phyloP scores from a whole-genome alignment of 2,797 vertebrate species.

The Eutrigla gurnardus region DNA sequence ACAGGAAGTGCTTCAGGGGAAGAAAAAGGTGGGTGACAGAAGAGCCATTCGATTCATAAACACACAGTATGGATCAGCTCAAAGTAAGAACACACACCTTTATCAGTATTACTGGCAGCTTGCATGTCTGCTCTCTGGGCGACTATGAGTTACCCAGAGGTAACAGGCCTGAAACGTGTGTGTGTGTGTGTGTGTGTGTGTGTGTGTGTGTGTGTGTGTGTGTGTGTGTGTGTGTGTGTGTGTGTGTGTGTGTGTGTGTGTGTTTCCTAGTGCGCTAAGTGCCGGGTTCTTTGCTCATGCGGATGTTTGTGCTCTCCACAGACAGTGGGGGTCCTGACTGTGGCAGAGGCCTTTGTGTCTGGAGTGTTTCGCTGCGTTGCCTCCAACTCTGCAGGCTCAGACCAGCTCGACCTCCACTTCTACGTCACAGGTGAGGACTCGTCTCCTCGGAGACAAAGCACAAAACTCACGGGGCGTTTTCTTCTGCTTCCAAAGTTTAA shows the following conservation, averaged over 20 bases:
- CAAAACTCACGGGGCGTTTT: neutral
- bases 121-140: constrained; percentile 37
- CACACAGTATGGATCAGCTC: neutral
- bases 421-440: constrained; percentile 91
- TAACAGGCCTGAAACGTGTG: constrained; percentile 35
- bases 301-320: constrained; percentile 75
- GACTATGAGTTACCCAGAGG: constrained; percentile 28
- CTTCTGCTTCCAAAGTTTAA: neutral
- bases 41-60: neutral
- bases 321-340: constrained; percentile 91
- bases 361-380: constrained; percentile 93
- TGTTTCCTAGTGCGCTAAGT: constrained; percentile 31
- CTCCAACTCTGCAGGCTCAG: constrained; percentile 89
- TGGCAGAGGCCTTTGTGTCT: constrained; percentile 89
- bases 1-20: constrained; percentile 90
- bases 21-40: constrained; percentile 89
- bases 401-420: constrained; percentile 89
- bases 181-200: neutral
- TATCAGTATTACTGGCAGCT: constrained; percentile 19
- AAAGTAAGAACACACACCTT: neutral
- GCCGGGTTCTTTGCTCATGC: constrained; percentile 39
- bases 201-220: constrained; percentile 21
- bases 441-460: neutral
- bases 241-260: neutral
- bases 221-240: constrained; percentile 18